A percentile compares a stretch with the other conserved stretches of the same genome.
These are phyloP conservation scores for Pheosia tremula DNA, from an alignment of 2,888 invertebrate species.

Conservation along the genomic window DNA sequence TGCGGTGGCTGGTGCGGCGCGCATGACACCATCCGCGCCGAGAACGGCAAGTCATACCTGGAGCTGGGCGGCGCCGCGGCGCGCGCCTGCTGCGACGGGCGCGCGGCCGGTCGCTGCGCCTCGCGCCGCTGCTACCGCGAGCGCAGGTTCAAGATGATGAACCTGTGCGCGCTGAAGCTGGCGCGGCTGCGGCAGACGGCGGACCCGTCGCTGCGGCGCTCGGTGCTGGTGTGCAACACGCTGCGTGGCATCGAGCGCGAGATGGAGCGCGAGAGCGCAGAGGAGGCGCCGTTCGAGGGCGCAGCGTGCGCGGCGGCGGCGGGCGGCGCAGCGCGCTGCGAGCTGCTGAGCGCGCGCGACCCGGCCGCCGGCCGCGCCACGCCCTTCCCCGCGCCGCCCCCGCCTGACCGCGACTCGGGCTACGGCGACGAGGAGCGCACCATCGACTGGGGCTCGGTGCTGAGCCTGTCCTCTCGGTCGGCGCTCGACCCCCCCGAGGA, in stretches of 20 bases:
- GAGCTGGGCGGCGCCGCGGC: conserved; percentile 93
- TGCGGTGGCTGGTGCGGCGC: conserved; percentile 83
- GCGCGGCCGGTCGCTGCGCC: conserved; percentile 90
- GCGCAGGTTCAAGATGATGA: conserved; percentile 93
- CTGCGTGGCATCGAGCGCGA: conserved; percentile 94
- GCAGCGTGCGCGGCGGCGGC: conserved; percentile 72
- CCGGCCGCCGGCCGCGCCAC: conserved; percentile 86
- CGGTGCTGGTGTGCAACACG: conserved; percentile 97
- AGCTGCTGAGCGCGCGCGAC: conserved; percentile 79
- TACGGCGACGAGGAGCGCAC: conserved; percentile 92
- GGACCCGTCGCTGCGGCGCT: conserved; percentile 94
- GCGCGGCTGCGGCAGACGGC: conserved; percentile 94
- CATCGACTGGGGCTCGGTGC: conserved; percentile 96
- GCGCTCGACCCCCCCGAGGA: conserved; percentile 94
- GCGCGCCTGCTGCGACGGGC: conserved; percentile 90
- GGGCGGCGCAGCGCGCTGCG: conserved; percentile 85
- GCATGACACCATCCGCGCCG: conserved; percentile 94
- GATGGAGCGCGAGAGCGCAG: conserved; percentile 89
- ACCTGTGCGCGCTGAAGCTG: conserved; percentile 96
- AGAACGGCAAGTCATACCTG: conserved; percentile 95
- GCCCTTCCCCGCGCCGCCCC: conserved; percentile 85
- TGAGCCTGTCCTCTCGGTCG: conserved; percentile 93
- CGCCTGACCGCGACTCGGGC: conserved; percentile 89
- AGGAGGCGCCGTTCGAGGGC: conserved; percentile 83
- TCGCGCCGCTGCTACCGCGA: conserved; percentile 93